phyloP scores from a whole-genome alignment of 2,113 vertebrate genomes.

The Promerops cafer region DNA sequence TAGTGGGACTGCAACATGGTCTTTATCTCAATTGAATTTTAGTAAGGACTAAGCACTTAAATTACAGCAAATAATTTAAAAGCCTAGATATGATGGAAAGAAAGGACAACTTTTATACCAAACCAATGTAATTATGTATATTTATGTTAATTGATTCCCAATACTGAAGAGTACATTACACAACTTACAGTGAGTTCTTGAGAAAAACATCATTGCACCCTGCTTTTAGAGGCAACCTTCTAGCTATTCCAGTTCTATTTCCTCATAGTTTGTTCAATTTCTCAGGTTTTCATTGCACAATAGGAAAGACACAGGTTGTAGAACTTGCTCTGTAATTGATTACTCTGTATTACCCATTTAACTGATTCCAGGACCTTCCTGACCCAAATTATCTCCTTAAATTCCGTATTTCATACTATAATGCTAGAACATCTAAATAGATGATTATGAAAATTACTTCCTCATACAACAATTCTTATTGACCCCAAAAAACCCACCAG shows the following conservation, averaged over 20 bases:
- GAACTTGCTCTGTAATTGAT: neutral
- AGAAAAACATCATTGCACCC: neutral
- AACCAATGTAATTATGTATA: neutral
- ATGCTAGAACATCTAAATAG: neutral
- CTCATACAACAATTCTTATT: rapidly evolving
- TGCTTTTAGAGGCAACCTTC: neutral
- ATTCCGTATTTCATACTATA: neutral
- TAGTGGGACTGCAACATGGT: neutral
- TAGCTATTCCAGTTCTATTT: neutral
- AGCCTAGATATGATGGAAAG: neutral
- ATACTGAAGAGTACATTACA: neutral
- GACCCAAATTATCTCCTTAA: neutral
- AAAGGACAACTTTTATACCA: neutral
- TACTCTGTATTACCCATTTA: neutral
- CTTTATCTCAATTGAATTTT: neutral
- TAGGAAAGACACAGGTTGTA: neutral
- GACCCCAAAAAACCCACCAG: neutral
- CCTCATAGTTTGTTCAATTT: neutral
- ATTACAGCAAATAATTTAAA: neutral
- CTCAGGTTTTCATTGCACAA: neutral
- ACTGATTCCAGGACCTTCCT: neutral
- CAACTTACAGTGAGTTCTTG: neutral
- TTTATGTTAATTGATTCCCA: neutral
- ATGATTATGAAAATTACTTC: neutral
- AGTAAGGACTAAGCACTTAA: neutral